Percentiles rank a stretch among this genome's conserved stretches.
Conservation (phyloP, 1,140 invertebrate genomes). For the Magallana ariakensis region DNA sequence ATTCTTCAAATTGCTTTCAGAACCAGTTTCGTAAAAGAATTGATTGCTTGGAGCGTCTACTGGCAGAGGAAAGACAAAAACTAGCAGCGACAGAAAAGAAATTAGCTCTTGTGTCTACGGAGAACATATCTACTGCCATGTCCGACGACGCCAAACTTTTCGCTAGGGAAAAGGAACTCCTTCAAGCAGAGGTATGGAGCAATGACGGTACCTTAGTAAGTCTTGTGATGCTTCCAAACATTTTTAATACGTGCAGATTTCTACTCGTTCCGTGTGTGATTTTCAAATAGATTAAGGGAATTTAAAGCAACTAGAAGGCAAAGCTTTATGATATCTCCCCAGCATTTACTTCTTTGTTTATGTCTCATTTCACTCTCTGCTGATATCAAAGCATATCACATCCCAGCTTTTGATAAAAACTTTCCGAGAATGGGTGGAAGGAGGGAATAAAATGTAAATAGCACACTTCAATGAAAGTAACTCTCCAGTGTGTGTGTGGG, state of each 20-base stretch:
- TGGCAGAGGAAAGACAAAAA: conserved; percentile 77
- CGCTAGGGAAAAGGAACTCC: conserved; percentile 72
- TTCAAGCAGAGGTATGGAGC: conserved; percentile 69
- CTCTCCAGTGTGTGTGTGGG: neutral
- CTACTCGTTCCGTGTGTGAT: no score
- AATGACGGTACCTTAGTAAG: no score
- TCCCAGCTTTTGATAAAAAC: no score
- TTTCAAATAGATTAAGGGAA: no score
- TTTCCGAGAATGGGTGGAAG: no score
- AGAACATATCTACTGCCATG: conserved; percentile 69
- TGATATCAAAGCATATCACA: no score
- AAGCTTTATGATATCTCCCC: no score
- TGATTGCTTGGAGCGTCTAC: conserved; percentile 72
- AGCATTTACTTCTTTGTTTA: no score
- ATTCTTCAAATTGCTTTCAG: conserved; percentile 31
- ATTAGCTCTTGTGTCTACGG: conserved; percentile 64
- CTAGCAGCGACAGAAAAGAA: conserved; percentile 71
- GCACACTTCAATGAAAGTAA: neutral
- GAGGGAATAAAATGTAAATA: neutral
- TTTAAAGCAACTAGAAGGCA: no score
- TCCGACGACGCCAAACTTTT: conserved; percentile 75
- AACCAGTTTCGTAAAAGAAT: conserved; percentile 75
- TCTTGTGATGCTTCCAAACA: no score
- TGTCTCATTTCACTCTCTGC: no score
- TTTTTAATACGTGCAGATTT: no score